Percentiles rank a stretch among this genome's conserved stretches.
These are phyloP conservation scores for Drosophila takahashii DNA, from an alignment of 1,140 invertebrate species.

Conservation along the genomic window DNA sequence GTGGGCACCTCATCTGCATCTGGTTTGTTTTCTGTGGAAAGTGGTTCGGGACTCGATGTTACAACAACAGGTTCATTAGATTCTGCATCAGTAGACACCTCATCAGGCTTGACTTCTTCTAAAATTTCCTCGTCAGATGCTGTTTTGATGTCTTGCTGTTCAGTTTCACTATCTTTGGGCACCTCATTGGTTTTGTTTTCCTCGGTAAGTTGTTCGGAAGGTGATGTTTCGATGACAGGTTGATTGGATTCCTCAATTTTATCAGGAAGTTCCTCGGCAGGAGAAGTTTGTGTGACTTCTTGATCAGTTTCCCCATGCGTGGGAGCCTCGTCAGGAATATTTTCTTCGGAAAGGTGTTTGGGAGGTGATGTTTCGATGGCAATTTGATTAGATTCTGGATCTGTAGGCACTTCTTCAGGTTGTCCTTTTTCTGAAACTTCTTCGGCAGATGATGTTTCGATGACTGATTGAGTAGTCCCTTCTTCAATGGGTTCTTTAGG, in stretches of 20 bases:
- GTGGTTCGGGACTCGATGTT: not conserved
- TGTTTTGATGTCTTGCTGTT: not conserved
- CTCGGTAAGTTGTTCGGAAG: not conserved
- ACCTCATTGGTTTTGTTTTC: not conserved
- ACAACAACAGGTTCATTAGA: not conserved
- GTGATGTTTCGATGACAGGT: not conserved
- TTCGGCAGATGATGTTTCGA: not conserved
- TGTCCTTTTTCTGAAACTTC: not conserved
- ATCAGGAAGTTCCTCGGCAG: not conserved
- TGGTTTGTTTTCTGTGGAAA: not conserved
- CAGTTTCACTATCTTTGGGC: not conserved
- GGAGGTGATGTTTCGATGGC: not conserved
- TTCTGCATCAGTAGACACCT: not conserved
- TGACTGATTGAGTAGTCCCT: not conserved
- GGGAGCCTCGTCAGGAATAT: not conserved
- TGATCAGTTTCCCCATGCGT: not conserved
- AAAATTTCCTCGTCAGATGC: not conserved
- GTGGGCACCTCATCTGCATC: not conserved
- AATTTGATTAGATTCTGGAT: not conserved
- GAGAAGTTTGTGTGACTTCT: not conserved
- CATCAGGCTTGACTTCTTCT: not conserved
- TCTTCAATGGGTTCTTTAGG: too few relatives aligned
- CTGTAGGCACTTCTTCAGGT: not conserved
- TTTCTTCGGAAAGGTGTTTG: too few relatives aligned
- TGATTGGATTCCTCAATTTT: not conserved